Evolutionary conservation across 1,140 invertebrate species (phyloP).

Genomic region (Drosophila sulfurigaster): DNA sequence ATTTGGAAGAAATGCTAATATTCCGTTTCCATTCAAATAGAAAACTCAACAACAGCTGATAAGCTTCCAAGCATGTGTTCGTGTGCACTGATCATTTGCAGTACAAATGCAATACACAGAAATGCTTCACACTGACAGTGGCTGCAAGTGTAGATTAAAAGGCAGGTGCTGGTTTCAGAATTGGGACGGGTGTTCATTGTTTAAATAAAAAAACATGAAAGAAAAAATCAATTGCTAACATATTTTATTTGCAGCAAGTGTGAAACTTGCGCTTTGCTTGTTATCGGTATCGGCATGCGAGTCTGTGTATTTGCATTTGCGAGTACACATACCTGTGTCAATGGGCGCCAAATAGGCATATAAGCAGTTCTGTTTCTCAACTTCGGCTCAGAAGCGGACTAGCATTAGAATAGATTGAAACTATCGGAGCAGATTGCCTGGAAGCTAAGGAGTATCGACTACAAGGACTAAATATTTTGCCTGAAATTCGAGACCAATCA

Average conservation of each 20-base stretch:
- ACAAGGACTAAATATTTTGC: too few species aligned
- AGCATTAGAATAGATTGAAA: not conserved
- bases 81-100: constrained; percentile 3
- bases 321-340: not conserved
- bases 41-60: too few species aligned
- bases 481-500: too few species aligned
- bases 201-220: not conserved
- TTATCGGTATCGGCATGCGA: constrained; percentile 22
- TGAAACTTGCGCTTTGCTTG: not conserved
- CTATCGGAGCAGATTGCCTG: not conserved
- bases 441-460: too few species aligned
- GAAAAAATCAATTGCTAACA: constrained; percentile 10
- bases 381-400: constrained; percentile 14
- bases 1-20: too few species aligned
- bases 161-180: constrained; percentile 15
- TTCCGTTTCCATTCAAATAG: too few species aligned
- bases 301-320: not conserved
- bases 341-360: constrained; percentile 16
- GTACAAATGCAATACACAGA: constrained; percentile 6
- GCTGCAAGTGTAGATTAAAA: constrained; percentile 7
- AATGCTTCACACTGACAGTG: constrained; percentile 8
- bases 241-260: constrained; percentile 1
- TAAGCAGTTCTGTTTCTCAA: constrained; percentile 24
- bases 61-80: not conserved
- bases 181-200: not conserved